Evolutionary conservation across 2,888 invertebrate species (phyloP).

Genomic region (Drosophila rellima): DNA sequence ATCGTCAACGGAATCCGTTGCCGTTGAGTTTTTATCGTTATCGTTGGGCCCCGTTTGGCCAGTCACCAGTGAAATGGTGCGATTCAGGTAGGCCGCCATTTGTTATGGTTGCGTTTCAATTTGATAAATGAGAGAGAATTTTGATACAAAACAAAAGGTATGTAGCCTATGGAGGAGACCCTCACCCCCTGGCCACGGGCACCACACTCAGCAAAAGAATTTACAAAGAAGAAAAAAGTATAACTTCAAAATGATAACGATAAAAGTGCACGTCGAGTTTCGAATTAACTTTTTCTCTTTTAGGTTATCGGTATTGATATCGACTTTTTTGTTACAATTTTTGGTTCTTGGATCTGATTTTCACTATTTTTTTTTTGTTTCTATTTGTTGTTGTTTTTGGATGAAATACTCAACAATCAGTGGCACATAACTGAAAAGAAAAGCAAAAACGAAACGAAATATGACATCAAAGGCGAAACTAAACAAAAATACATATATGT

Average conservation of each 20-base stretch:
- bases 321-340: conserved; percentile 9
- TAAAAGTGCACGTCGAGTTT: conserved; percentile 46
- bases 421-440: conserved; percentile 76
- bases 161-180: conserved; percentile 59
- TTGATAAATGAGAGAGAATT: conserved; percentile 65
- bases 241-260: conserved; percentile 34
- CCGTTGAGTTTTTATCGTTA: conserved; percentile 62
- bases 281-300: conserved; percentile 4
- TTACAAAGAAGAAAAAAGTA: conserved; percentile 4
- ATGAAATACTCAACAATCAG: conserved; percentile 65
- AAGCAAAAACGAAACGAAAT: conserved; percentile 57
- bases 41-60: conserved; percentile 87
- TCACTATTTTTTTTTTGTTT: conserved; percentile 13
- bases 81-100: conserved; percentile 97
- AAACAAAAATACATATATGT: conserved; percentile 22
- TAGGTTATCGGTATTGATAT: conserved; percentile 29
- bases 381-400: conserved; percentile 27
- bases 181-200: conserved; percentile 13
- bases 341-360: conserved; percentile 8
- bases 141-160: conserved; percentile 80
- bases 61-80: conserved; percentile 94
- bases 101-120: conserved; percentile 23
- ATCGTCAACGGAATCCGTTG: conserved; percentile 69
- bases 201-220: conserved; percentile 1
- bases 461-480: conserved; percentile 57